Evolutionary conservation across 2,888 invertebrate species (phyloP).

Genomic region (Philereme vetulata): DNA sequence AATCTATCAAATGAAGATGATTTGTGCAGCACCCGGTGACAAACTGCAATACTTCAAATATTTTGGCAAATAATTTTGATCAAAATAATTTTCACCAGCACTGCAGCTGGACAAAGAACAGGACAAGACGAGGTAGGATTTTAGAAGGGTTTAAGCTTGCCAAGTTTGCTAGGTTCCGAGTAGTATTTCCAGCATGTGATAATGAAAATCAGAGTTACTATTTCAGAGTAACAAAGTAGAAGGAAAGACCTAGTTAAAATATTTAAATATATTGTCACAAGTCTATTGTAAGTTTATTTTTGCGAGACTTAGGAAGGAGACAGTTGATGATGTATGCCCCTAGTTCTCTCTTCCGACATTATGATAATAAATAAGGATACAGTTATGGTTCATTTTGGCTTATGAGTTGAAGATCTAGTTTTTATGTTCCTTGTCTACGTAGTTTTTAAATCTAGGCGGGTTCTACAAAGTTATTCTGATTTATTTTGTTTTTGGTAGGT

Average conservation of each 20-base stretch:
- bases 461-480: neutral
- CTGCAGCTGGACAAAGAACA: no score
- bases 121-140: no score
- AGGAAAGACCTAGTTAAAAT: neutral
- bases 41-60: no score
- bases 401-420: neutral
- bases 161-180: no score
- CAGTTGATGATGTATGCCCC: constrained; percentile 33
- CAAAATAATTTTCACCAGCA: no score
- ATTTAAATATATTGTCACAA: neutral
- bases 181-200: no score
- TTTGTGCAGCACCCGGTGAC: no score
- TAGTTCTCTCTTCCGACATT: constrained; percentile 30
- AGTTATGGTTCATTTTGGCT: constrained; percentile 3
- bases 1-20: no score
- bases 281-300: constrained; percentile 22
- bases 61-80: no score
- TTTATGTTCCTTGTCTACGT: neutral
- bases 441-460: neutral
- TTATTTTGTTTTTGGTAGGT: no score
- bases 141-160: no score
- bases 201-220: no score
- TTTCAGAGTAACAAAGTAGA: neutral
- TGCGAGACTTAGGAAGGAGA: constrained; percentile 38
- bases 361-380: constrained; percentile 6